A percentile compares a stretch with the other conserved stretches of the same genome.
Conservation (phyloP, 2,888 invertebrate species). For the Zhengitettix transpicula region DNA sequence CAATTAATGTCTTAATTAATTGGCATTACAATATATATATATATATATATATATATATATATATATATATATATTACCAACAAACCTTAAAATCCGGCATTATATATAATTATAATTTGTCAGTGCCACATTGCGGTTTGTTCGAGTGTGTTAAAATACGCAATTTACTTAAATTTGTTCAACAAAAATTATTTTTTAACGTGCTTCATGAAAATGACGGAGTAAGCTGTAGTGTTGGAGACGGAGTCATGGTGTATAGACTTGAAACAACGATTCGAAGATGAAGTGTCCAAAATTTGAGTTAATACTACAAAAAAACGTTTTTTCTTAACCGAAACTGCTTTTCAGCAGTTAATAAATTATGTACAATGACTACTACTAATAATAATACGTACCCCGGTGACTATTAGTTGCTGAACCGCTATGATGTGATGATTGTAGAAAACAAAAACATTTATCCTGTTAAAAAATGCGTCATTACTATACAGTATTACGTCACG, state of each 20-base stretch:
- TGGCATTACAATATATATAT: too few relatives aligned
- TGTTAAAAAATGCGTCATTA: background rate
- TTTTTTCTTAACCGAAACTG: background rate
- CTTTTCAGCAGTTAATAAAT: background rate
- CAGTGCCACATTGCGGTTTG: background rate
- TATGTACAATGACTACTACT: background rate
- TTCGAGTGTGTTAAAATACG: too few relatives aligned
- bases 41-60: too few relatives aligned
- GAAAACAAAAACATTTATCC: conserved; percentile 1
- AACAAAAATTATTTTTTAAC: background rate
- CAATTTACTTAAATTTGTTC: background rate
- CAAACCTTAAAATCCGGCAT: too few relatives aligned
- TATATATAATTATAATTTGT: background rate
- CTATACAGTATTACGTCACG: conserved; percentile 11
- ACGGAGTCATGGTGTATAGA: background rate
- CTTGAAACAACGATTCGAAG: background rate
- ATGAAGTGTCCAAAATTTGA: background rate
- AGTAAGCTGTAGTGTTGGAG: background rate
- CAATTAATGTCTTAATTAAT: too few relatives aligned
- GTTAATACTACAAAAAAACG: background rate
- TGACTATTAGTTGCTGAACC: too few relatives aligned
- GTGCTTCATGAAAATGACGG: background rate
- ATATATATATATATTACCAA: too few relatives aligned
- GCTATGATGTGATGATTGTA: too few relatives aligned
- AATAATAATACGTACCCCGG: too few relatives aligned